These are phyloP conservation scores for Azorinus chamasolen DNA, from an alignment of 2,888 invertebrate genomes.

Conservation along the genomic window DNA sequence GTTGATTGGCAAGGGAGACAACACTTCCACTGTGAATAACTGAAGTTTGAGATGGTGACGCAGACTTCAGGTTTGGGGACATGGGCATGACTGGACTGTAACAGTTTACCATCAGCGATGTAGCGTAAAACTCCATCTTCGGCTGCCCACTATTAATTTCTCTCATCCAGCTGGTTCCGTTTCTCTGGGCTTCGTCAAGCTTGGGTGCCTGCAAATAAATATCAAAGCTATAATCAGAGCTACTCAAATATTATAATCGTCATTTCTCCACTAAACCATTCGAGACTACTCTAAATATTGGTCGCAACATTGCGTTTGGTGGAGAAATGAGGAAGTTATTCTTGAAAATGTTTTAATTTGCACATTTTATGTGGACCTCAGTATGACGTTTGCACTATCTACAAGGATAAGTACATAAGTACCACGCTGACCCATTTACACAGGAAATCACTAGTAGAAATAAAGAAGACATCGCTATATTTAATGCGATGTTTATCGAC, in stretches of 20 bases:
- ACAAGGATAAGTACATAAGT: no score
- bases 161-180: neutral
- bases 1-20: neutral
- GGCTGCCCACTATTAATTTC: neutral
- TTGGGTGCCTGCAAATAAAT: constrained; percentile 8
- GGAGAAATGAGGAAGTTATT: no score
- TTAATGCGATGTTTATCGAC: no score
- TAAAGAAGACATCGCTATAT: no score
- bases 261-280: neutral
- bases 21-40: constrained; percentile 14
- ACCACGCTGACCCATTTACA: no score
- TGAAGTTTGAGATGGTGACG: constrained; percentile 3
- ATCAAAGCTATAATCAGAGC: neutral
- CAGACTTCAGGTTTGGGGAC: neutral
- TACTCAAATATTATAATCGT: neutral
- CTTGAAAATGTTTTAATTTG: no score
- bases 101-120: constrained; percentile 48
- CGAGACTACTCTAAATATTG: no score
- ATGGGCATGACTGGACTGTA: constrained; percentile 42
- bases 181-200: constrained; percentile 5
- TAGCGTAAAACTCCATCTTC: constrained; percentile 46
- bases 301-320: no score
- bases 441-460: no score
- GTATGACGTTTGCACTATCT: no score
- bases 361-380: no score